Evolutionary conservation across 2,797 vertebrate genomes (phyloP).

Genomic region (Pampus argenteus): DNA sequence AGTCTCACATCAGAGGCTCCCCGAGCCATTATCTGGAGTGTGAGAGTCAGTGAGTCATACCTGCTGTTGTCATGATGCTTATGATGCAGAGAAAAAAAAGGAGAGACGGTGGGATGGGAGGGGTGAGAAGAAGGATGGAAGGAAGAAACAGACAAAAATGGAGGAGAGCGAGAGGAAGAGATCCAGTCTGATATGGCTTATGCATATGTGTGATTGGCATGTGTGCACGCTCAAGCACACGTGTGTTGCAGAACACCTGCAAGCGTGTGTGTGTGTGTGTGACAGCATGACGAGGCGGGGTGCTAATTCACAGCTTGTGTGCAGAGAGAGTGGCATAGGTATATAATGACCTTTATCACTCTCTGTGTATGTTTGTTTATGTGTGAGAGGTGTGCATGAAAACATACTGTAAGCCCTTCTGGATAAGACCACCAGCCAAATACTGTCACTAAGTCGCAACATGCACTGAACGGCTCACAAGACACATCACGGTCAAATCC

Average conservation of each 20-base stretch:
- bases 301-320: constrained; percentile 58
- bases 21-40: constrained; percentile 54
- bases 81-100: constrained; percentile 5
- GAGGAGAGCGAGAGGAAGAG: background rate
- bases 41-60: constrained; percentile 74
- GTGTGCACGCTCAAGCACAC: constrained; percentile 5
- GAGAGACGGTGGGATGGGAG: constrained; percentile 9
- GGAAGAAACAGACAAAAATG: background rate
- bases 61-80: constrained; percentile 65
- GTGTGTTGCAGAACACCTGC: constrained; percentile 48
- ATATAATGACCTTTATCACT: no score
- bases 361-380: constrained; percentile 46
- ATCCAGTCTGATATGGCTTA: background rate
- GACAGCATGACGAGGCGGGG: constrained; percentile 16
- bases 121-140: background rate
- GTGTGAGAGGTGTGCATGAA: constrained; percentile 62
- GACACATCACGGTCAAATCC: background rate
- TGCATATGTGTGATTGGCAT: background rate
- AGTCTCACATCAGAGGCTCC: constrained; percentile 64
- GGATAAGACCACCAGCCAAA: constrained; percentile 29
- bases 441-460: constrained; percentile 13
- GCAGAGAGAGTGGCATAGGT: constrained; percentile 48
- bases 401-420: constrained; percentile 55
- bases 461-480: background rate
- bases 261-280: constrained; percentile 9